Conservation (phyloP, 2,888 invertebrate species). For the Scelioninae gen. 2 region DNA sequence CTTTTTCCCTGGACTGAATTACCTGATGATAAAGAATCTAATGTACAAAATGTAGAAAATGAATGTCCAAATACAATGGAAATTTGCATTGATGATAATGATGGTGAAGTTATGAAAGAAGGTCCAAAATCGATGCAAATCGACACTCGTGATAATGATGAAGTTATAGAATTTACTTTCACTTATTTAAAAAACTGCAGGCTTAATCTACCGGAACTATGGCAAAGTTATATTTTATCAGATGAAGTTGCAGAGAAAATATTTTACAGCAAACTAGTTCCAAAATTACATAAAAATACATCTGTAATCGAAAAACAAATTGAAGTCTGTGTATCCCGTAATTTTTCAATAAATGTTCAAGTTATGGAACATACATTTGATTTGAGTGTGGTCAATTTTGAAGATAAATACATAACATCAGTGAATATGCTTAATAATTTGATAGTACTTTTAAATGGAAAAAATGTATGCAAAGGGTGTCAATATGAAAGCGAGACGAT, state of each 20-base stretch:
- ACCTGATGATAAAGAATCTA: not conserved
- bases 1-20: conserved; percentile 5
- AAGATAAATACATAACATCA: conserved; percentile 3
- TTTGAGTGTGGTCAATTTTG: not conserved
- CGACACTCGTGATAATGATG: not conserved
- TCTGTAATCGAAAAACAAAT: conserved; percentile 9
- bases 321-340: conserved; percentile 6
- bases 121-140: conserved; percentile 1
- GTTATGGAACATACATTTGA: conserved; percentile 2
- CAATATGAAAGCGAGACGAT: not conserved
- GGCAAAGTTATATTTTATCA: conserved; percentile 10
- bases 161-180: too few species aligned
- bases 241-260: conserved; percentile 7
- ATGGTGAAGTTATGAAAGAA: conserved; percentile 1
- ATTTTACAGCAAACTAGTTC: conserved; percentile 19
- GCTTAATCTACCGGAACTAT: conserved; percentile 9
- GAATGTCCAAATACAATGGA: conserved; percentile 4
- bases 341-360: conserved; percentile 11
- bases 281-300: not conserved
- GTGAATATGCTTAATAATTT: conserved; percentile 1
- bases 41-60: conserved; percentile 1
- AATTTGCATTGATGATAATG: conserved; percentile 2
- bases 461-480: conserved; percentile 1
- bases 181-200: conserved; percentile 1
- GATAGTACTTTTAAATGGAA: not conserved